phyloP scores from a whole-genome alignment of 2,113 vertebrate species.

The Probosciger aterrimus region DNA sequence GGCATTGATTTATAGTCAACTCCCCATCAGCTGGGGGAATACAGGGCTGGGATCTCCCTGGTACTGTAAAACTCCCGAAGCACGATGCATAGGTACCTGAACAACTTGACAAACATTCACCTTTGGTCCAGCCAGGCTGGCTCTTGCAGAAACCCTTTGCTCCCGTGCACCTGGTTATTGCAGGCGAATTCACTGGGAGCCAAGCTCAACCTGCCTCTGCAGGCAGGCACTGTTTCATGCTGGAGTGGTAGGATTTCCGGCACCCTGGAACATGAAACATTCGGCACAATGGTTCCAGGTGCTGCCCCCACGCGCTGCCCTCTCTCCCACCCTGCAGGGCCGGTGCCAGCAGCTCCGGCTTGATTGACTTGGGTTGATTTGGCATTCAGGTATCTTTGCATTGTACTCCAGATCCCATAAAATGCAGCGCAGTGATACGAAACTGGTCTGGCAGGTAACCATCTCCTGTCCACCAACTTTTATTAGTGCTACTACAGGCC shows the following conservation, averaged over 20 bases:
- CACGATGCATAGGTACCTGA: not conserved
- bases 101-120: not conserved
- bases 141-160: not conserved
- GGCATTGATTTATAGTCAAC: not conserved
- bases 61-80: not conserved
- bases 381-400: not conserved
- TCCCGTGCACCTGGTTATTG: not conserved
- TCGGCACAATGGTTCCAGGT: not conserved
- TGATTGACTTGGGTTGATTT: not conserved
- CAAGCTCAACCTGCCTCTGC: not conserved
- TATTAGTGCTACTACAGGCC: not conserved
- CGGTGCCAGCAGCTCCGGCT: not conserved
- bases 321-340: not conserved
- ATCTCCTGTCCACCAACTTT: not conserved
- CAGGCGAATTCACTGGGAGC: not conserved
- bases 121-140: not conserved
- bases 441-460: not conserved
- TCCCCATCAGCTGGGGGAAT: not conserved
- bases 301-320: not conserved
- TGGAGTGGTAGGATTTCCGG: not conserved
- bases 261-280: not conserved
- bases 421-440: not conserved
- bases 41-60: not conserved
- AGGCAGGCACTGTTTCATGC: fast-evolving
- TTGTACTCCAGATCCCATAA: not conserved